Conservation (phyloP, 1,140 invertebrate genomes). For the Bacillus rossius region DNA sequence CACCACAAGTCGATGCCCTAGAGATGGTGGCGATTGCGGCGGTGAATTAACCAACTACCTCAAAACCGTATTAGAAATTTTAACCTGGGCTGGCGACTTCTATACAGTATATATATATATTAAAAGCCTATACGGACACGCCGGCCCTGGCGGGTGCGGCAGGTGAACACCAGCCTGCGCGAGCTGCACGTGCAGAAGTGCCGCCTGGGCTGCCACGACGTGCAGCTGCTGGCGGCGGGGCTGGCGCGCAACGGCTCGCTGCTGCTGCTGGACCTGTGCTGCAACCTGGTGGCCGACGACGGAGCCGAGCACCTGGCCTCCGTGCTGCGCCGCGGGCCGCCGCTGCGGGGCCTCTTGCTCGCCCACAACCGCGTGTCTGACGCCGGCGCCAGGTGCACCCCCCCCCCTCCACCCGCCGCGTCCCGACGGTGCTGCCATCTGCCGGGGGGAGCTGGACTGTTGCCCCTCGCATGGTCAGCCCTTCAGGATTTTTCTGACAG, state of each 20-base stretch:
- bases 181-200: conserved; percentile 54
- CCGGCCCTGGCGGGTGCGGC: too few species aligned
- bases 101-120: too few species aligned
- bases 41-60: too few species aligned
- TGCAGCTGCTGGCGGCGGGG: conserved; percentile 47
- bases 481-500: too few species aligned
- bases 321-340: conserved; percentile 45
- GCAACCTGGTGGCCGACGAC: conserved; percentile 50
- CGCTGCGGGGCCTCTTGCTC: conserved; percentile 44
- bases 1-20: too few species aligned
- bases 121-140: too few species aligned
- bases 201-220: conserved; percentile 48
- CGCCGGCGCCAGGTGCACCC: conserved; percentile 43
- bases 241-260: conserved; percentile 44
- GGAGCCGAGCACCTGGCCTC: conserved; percentile 45
- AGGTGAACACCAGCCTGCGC: conserved; percentile 43
- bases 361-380: conserved; percentile 49
- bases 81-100: too few species aligned
- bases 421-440: background rate
- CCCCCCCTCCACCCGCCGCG: background rate
- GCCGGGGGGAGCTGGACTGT: background rate
- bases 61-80: too few species aligned
- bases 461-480: too few species aligned
- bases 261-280: conserved; percentile 47
- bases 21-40: too few species aligned